phyloP scores from a whole-genome alignment of 2,888 invertebrate species.

The Mellilla xanthometata region DNA sequence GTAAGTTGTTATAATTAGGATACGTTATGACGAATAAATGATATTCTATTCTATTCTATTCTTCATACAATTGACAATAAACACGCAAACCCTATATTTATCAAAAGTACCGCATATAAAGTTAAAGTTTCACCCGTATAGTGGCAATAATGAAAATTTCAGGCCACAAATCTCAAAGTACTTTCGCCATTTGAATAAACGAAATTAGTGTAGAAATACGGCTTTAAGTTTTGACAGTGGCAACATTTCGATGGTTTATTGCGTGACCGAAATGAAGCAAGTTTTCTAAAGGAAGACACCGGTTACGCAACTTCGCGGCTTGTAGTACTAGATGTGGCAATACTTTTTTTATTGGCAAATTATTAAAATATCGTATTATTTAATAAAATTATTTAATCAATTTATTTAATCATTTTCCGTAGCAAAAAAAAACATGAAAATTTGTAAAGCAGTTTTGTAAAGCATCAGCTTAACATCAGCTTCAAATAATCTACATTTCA shows the following conservation, averaged over 20 bases:
- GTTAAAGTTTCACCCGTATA: conserved; percentile 1
- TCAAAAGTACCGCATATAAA: background rate
- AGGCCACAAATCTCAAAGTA: conserved; percentile 7
- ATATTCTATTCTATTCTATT: conserved; percentile 1
- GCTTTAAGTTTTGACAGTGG: conserved; percentile 14
- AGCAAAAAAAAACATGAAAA: too few relatives aligned
- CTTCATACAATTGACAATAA: background rate
- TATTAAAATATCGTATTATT: too few relatives aligned
- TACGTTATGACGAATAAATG: too few relatives aligned
- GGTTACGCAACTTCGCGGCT: background rate
- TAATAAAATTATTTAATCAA: too few relatives aligned
- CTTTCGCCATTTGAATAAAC: conserved; percentile 9
- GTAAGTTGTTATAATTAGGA: too few relatives aligned
- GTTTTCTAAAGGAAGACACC: conserved; percentile 10
- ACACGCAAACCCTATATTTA: background rate
- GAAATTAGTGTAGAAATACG: conserved; percentile 15
- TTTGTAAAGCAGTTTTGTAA: too few relatives aligned
- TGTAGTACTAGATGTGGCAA: background rate
- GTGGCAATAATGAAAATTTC: conserved; percentile 7
- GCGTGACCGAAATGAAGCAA: conserved; percentile 14
- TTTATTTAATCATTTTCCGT: too few relatives aligned
- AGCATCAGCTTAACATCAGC: too few relatives aligned
- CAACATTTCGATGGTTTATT: conserved; percentile 16
- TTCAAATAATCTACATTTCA: too few relatives aligned
- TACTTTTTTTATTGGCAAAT: too few relatives aligned